Conservation (phyloP, 1,140 invertebrate species). For the Drosophila gunungcola region DNA sequence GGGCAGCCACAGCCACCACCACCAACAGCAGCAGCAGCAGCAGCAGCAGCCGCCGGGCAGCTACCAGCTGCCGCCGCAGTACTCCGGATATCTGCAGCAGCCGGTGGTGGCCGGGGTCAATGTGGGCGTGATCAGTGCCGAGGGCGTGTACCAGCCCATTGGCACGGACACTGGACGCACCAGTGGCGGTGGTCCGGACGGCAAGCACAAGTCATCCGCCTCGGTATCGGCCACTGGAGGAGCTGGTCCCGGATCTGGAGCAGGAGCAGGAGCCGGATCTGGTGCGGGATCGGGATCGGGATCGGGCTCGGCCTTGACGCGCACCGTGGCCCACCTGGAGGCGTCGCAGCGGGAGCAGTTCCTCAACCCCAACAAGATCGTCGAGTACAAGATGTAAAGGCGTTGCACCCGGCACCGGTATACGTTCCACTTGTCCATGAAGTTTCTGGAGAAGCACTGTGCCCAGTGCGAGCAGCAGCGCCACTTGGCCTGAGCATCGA, state of each 20-base stretch:
- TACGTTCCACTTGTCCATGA: slow-evolving; percentile 85
- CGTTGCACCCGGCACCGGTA: slow-evolving; percentile 84
- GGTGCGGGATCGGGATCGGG: slow-evolving; percentile 37
- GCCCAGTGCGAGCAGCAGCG: slow-evolving; percentile 78
- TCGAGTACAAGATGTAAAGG: slow-evolving; percentile 85
- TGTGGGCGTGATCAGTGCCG: slow-evolving; percentile 80
- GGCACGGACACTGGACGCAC: slow-evolving; percentile 66
- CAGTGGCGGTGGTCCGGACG: slow-evolving; percentile 46
- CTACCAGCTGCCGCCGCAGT: slow-evolving; percentile 77
- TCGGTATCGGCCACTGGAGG: slow-evolving; percentile 3
- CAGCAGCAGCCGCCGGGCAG: slow-evolving; percentile 66
- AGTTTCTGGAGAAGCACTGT: slow-evolving; percentile 84
- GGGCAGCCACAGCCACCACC: slow-evolving; percentile 47
- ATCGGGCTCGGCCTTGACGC: slow-evolving; percentile 65
- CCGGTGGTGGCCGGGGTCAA: slow-evolving; percentile 79
- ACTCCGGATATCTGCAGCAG: slow-evolving; percentile 79
- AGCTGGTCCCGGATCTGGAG: not conserved
- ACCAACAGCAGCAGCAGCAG: slow-evolving; percentile 63
- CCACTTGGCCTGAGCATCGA: slow-evolving; percentile 54
- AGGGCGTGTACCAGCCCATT: slow-evolving; percentile 77
- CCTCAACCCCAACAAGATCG: slow-evolving; percentile 84
- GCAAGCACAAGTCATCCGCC: slow-evolving; percentile 43
- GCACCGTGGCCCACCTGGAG: slow-evolving; percentile 80
- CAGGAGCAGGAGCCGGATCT: slow-evolving; percentile 17
- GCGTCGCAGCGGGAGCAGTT: slow-evolving; percentile 82